These are phyloP conservation scores for Tetramorium bicarinatum DNA, from an alignment of 2,888 invertebrate genomes.

Conservation along the genomic window DNA sequence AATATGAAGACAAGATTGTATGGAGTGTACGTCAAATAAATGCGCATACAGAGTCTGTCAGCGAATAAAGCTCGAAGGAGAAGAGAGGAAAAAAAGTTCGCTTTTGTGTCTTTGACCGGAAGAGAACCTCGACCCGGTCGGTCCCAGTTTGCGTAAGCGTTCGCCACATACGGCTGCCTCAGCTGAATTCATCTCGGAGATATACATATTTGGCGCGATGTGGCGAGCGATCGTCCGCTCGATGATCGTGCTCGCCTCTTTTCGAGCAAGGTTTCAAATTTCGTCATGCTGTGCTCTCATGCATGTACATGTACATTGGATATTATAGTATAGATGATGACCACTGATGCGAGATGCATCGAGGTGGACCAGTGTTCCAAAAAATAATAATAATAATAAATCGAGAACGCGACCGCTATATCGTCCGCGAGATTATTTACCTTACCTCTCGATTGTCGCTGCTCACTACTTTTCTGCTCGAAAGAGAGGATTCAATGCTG, in stretches of 20 bases:
- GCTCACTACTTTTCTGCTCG: slow-evolving; percentile 7
- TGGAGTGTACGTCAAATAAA: slow-evolving; percentile 6
- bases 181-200: slow-evolving; percentile 38
- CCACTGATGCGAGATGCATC: slow-evolving; percentile 9
- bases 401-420: slow-evolving; percentile 16
- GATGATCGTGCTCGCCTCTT: slow-evolving; percentile 22
- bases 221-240: slow-evolving; percentile 6
- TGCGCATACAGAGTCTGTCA: background rate
- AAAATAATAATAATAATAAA: slow-evolving; percentile 43
- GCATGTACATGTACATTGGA: background rate
- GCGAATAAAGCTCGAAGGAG: slow-evolving; percentile 23
- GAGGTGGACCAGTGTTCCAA: slow-evolving; percentile 47
- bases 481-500: slow-evolving; percentile 3
- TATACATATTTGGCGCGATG: slow-evolving; percentile 54
- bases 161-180: slow-evolving; percentile 32
- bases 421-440: slow-evolving; percentile 46
- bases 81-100: background rate
- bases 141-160: background rate
- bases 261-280: slow-evolving; percentile 47
- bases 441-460: slow-evolving; percentile 30
- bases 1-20: slow-evolving; percentile 8
- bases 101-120: slow-evolving; percentile 47
- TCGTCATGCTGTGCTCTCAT: slow-evolving; percentile 36
- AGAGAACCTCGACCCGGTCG: slow-evolving; percentile 42
- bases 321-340: background rate